These are phyloP conservation scores for Sussaba pulchella DNA, from an alignment of 2,888 invertebrate species.

Conservation along the genomic window DNA sequence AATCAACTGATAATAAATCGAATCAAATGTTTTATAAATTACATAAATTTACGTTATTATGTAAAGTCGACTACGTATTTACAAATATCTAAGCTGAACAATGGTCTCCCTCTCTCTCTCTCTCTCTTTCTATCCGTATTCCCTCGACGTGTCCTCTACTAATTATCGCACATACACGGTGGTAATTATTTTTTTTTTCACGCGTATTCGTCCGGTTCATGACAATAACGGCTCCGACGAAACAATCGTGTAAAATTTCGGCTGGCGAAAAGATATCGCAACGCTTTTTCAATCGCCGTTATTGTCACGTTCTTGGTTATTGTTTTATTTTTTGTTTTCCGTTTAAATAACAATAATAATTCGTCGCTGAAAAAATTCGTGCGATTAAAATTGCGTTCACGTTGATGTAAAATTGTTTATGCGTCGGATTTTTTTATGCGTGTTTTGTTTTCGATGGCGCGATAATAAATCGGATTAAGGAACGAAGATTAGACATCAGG, in stretches of 20 bases:
- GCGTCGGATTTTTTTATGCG: not conserved
- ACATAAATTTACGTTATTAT: slow-evolving; percentile 53
- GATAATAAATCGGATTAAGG: slow-evolving; percentile 54
- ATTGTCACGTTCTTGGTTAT: slow-evolving; percentile 37
- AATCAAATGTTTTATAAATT: slow-evolving; percentile 53
- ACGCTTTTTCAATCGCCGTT: slow-evolving; percentile 21
- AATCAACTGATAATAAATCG: slow-evolving; percentile 45
- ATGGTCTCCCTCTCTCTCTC: slow-evolving; percentile 16
- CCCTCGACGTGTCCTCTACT: slow-evolving; percentile 14
- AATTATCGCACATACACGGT: slow-evolving; percentile 24
- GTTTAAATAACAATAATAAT: not conserved
- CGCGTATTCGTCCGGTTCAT: slow-evolving; percentile 38
- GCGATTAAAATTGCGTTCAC: slow-evolving; percentile 18
- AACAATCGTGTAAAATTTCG: slow-evolving; percentile 63
- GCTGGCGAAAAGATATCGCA: slow-evolving; percentile 36
- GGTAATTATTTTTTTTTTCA: slow-evolving; percentile 24
- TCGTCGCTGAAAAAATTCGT: slow-evolving; percentile 39
- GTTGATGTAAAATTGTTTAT: slow-evolving; percentile 13
- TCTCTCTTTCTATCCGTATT: not conserved
- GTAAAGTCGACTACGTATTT: slow-evolving; percentile 65
- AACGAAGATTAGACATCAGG: slow-evolving; percentile 64
- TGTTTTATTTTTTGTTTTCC: not conserved
- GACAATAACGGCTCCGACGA: slow-evolving; percentile 63
- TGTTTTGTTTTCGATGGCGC: slow-evolving; percentile 31
- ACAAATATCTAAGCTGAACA: slow-evolving; percentile 65